Conservation (phyloP, 92 coral and sea anemone genomes). For the Palythoa caribaeorum region DNA sequence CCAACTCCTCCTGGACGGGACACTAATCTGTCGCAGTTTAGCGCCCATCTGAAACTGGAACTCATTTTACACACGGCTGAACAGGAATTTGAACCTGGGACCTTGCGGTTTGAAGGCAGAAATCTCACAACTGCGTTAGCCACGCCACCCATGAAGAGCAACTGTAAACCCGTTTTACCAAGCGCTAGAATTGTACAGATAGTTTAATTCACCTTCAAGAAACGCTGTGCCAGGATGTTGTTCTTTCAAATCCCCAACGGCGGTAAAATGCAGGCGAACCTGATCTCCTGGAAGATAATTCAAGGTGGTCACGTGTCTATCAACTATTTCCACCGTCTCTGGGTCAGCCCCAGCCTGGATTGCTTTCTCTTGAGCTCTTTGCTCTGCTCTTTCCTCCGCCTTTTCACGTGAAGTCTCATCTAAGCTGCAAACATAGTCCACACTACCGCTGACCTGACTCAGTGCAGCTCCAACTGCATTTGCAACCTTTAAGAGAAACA, state of each 20-base stretch:
- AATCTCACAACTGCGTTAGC: no score
- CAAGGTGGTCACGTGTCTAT: constrained; percentile 70
- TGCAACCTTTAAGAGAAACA: constrained; percentile 68
- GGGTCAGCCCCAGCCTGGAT: constrained; percentile 78
- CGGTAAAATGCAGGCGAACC: constrained; percentile 79
- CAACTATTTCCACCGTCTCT: constrained; percentile 72
- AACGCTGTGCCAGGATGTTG: not conserved
- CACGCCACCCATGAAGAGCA: not conserved
- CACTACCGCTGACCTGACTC: constrained; percentile 90
- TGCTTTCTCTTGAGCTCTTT: constrained; percentile 70
- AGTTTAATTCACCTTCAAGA: not conserved
- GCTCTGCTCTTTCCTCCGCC: constrained; percentile 64
- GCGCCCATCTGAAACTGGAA: no score
- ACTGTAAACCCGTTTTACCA: not conserved
- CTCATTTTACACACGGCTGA: no score
- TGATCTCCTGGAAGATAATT: constrained; percentile 84
- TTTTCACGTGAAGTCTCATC: constrained; percentile 70
- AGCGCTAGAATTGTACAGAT: not conserved
- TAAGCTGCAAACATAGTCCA: constrained; percentile 76
- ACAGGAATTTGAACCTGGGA: no score
- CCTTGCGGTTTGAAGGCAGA: no score
- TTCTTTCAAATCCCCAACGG: constrained; percentile 84
- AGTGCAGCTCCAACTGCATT: constrained; percentile 98
- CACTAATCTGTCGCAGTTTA: no score
- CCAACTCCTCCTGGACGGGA: no score